Evolutionary conservation across 2,888 invertebrate species (phyloP).

Genomic region (Rhyacophila evoluta): DNA sequence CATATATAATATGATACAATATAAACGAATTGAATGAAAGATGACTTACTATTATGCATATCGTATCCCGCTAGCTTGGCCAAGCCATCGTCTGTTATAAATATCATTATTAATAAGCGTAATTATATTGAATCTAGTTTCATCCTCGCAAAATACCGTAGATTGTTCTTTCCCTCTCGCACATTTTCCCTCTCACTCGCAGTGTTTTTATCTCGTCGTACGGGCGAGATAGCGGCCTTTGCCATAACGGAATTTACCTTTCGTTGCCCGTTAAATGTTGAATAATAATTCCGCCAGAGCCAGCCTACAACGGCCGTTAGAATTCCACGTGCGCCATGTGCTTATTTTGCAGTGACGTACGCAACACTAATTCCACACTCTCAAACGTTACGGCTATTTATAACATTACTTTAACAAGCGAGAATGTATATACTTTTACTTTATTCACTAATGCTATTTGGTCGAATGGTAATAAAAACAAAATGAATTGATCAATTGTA

Average conservation of each 20-base stretch:
- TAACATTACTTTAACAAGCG: too few relatives aligned
- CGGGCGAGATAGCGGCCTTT: background rate
- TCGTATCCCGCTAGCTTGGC: too few relatives aligned
- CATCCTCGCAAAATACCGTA: background rate
- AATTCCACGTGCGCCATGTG: conserved; percentile 22
- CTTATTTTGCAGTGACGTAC: background rate
- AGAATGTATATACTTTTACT: too few relatives aligned
- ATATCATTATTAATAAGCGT: background rate
- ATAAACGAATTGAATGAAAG: too few relatives aligned
- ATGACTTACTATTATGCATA: too few relatives aligned
- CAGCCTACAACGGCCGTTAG: background rate
- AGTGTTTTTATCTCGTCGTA: background rate
- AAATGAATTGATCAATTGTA: too few relatives aligned
- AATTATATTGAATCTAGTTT: background rate
- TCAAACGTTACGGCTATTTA: too few relatives aligned
- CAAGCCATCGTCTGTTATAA: too few relatives aligned
- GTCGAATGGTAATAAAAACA: too few relatives aligned
- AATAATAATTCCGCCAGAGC: background rate
- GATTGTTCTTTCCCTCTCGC: background rate
- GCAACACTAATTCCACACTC: background rate
- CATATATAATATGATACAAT: too few relatives aligned
- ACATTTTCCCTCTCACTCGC: background rate
- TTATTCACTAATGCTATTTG: too few relatives aligned
- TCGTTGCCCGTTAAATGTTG: conserved; percentile 4
- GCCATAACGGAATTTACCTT: conserved; percentile 4